Conservation (phyloP, 2,888 invertebrate genomes). For the Abscondita cerata region DNA sequence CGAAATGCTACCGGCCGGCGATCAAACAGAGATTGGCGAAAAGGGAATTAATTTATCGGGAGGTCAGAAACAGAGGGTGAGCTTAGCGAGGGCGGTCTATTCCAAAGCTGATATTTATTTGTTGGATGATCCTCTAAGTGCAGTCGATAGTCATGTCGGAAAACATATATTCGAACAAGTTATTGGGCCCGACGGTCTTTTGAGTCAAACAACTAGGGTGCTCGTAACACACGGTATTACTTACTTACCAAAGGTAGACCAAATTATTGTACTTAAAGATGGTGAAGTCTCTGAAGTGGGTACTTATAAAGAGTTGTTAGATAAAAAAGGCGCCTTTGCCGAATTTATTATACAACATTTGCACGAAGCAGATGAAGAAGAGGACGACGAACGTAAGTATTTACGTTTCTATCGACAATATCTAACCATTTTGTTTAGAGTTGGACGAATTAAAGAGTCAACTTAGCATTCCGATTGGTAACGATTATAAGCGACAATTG, state of each 20-base stretch:
- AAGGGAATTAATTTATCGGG: constrained; percentile 86
- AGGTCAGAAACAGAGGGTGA: constrained; percentile 91
- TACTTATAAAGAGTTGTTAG: constrained; percentile 86
- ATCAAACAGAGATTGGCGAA: constrained; percentile 98
- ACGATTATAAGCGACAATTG: constrained; percentile 70
- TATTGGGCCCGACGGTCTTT: constrained; percentile 78
- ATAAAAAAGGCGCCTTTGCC: constrained; percentile 84
- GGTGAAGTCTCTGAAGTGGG: constrained; percentile 90
- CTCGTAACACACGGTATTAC: constrained; percentile 96
- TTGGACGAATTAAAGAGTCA: constrained; percentile 61
- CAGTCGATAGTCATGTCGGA: constrained; percentile 97
- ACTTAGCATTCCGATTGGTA: constrained; percentile 67
- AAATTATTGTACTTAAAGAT: constrained; percentile 87
- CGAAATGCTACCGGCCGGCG: constrained; percentile 93
- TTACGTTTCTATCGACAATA: constrained; percentile 13
- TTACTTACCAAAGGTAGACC: constrained; percentile 88
- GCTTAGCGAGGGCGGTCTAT: constrained; percentile 91
- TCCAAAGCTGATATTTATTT: constrained; percentile 88
- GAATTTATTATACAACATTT: constrained; percentile 84
- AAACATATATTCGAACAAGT: constrained; percentile 97
- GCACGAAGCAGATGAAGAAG: constrained; percentile 69
- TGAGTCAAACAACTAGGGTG: constrained; percentile 82
- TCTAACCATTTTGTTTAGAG: too few relatives aligned
- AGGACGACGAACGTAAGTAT: constrained; percentile 55
- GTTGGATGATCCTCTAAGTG: constrained; percentile 94